Evolutionary conservation across 1,140 invertebrate genomes (phyloP).

Genomic region (Trichomalopsis sarcophagae): DNA sequence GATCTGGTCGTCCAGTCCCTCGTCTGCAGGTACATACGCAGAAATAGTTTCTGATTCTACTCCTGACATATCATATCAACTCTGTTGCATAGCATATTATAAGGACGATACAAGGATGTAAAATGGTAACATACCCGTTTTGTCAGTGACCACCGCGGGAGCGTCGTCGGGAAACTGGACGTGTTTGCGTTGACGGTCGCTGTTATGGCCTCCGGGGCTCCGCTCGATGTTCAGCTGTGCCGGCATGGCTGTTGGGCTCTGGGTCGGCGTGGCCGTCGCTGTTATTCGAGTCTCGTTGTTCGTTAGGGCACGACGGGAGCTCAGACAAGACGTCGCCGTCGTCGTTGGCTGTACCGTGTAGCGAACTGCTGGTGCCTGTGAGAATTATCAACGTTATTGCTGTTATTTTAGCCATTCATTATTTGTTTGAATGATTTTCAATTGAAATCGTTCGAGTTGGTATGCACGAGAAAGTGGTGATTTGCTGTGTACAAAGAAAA

Average conservation of each 20-base stretch:
- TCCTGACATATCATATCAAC: too few species aligned
- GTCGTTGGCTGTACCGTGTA: slow-evolving; percentile 65
- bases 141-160: neutral
- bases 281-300: slow-evolving; percentile 67
- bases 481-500: neutral
- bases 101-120: neutral
- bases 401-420: neutral
- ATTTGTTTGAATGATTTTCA: neutral
- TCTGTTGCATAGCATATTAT: too few species aligned
- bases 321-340: slow-evolving; percentile 64
- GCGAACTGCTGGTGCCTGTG: slow-evolving; percentile 63
- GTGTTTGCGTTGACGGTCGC: slow-evolving; percentile 62
- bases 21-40: neutral
- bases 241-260: slow-evolving; percentile 65
- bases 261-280: slow-evolving; percentile 61
- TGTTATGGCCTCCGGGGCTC: slow-evolving; percentile 55
- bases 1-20: neutral
- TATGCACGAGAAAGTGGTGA: neutral
- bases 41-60: neutral
- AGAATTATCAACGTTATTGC: slow-evolving; percentile 11
- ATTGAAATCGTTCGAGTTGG: neutral
- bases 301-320: slow-evolving; percentile 61
- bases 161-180: slow-evolving; percentile 70
- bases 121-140: slow-evolving; percentile 49
- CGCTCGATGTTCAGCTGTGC: slow-evolving; percentile 57